Evolutionary conservation across 2,797 vertebrate species (phyloP).

Genomic region (Pangasius macronema): DNA sequence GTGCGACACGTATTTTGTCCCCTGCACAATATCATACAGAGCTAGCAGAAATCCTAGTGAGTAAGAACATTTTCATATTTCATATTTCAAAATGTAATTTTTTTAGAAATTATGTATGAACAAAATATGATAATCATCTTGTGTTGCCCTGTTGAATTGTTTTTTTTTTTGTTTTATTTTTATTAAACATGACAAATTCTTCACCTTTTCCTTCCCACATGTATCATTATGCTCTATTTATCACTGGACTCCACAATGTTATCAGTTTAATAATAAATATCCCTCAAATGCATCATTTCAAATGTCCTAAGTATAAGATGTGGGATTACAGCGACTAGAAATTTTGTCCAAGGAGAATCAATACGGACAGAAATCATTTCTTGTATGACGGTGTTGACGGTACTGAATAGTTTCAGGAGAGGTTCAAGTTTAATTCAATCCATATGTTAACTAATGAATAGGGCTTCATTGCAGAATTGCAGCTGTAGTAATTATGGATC

Average conservation of each 20-base stretch:
- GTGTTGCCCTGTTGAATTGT: not conserved
- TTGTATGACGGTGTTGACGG: too few relatives aligned
- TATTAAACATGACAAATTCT: not conserved
- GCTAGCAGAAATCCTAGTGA: not conserved
- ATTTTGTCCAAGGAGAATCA: too few relatives aligned
- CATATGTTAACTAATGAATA: not conserved
- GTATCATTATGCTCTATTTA: not conserved
- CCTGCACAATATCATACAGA: not conserved
- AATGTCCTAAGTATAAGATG: not conserved
- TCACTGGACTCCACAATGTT: not conserved
- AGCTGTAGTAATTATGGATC: not conserved
- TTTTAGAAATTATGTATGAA: not conserved
- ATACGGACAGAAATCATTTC: too few relatives aligned
- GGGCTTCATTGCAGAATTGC: not conserved
- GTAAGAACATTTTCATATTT: not conserved
- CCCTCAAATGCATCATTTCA: not conserved
- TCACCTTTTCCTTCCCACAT: not conserved
- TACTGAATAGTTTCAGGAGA: too few relatives aligned
- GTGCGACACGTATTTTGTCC: not conserved
- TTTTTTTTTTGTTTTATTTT: not conserved
- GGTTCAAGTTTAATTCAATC: not conserved
- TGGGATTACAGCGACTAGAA: not conserved
- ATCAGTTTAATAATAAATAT: not conserved
- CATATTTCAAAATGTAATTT: not conserved
- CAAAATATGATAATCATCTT: not conserved